Base-by-base conservation (phyloP, 2,888 invertebrate genomes). In the Apamea monoglypha region DNA sequence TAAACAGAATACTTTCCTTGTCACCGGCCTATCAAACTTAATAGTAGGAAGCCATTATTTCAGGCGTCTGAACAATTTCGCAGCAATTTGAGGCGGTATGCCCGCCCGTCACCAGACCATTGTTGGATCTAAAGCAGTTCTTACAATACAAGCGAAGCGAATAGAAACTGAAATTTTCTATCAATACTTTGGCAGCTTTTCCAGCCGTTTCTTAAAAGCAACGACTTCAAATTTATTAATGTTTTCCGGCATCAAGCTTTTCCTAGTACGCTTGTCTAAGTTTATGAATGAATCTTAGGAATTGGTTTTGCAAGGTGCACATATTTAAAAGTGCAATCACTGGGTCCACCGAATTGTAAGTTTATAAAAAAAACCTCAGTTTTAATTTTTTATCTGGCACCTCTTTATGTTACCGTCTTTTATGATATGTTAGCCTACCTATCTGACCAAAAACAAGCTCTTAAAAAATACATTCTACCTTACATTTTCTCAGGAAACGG, bases 31-130 rank as follows among this genome's bases (percentile, higher is more conserved):
- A 77, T 86, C 86, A 76, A 50, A 81, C 64, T 78, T 82, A 85
- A 87, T 82, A 40, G 81, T 72, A 78, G 80, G 69, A 82, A 81
- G 68, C 78, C 70, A 81, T 85, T 88, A 84, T 81, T 79, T 77
- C 76, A 50, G 68, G 74, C 80, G 80, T 81, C 76, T 71, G 74
- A 87, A 86, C 84, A 87, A 84, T 88, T 84, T 89, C 74, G 50
- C 59, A 80, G 80, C 80, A 88, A 86, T 81, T 89, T 81, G 76
- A 80, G 61, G 75, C 74, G 87, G 88, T 74, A 86, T 86, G 78
- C 79, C 10, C 67, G 76, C 72, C 73, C 64, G 78, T 80, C 88
- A 87, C 80, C 44, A 76, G 56, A 10, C 75, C 59, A 83, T 81
- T 79, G 82, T 82, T 36, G 44, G 2, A 16, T 25, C 6, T 73